A percentile compares a stretch with the other conserved stretches of the same genome.
Evolutionary conservation across 2,888 invertebrate species (phyloP).

Genomic region (Meloe dianella): DNA sequence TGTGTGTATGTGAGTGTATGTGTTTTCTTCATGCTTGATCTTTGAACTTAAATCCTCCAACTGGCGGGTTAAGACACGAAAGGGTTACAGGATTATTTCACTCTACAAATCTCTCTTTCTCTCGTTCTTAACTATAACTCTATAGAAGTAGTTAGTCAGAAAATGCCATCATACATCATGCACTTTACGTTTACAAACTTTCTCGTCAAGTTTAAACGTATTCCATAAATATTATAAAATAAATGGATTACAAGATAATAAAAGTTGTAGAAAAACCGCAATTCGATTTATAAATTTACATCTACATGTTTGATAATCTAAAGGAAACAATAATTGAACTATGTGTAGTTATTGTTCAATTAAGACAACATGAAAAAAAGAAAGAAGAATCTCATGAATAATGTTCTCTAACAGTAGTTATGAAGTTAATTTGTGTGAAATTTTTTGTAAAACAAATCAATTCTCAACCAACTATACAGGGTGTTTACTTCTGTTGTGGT

Average conservation of each 20-base stretch:
- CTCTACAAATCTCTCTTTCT: neutral
- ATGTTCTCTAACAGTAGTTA: neutral
- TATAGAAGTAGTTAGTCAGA: conserved; percentile 36
- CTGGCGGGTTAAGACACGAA: conserved; percentile 47
- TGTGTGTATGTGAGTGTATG: neutral
- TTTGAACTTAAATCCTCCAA: conserved; percentile 52
- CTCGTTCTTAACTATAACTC: conserved; percentile 20
- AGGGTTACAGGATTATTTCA: conserved; percentile 38
- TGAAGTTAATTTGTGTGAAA: neutral
- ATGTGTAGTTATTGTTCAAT: neutral
- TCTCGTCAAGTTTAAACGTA: conserved; percentile 17
- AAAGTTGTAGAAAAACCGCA: neutral
- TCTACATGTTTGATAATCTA: neutral
- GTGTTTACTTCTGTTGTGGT: no score
- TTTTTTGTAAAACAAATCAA: neutral
- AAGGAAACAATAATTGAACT: no score
- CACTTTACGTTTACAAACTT: conserved; percentile 36
- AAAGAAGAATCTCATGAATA: neutral
- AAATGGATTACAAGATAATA: neutral
- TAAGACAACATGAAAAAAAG: neutral
- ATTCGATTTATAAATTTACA: no score
- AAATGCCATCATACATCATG: conserved; percentile 43
- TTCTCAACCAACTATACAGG: neutral
- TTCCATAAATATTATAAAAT: no score
- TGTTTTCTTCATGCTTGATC: conserved; percentile 42